A percentile compares a stretch with the other conserved stretches of the same genome.
Conservation (phyloP, 2,113 vertebrate species). For the Pterophyllum scalare region DNA sequence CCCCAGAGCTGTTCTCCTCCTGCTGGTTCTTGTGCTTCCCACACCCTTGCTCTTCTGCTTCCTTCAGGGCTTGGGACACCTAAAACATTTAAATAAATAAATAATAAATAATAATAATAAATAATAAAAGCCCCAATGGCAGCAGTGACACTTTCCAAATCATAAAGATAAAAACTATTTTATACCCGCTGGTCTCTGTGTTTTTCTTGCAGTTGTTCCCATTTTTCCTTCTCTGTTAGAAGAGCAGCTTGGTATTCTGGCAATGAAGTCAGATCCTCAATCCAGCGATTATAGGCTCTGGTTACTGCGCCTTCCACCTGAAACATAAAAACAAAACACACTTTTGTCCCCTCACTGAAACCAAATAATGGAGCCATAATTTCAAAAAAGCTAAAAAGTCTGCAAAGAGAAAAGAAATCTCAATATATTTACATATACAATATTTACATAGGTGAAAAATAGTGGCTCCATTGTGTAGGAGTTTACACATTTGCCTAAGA, state of each 20-base stretch:
- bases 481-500: too few relatives aligned
- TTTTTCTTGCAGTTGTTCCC: conserved; percentile 82
- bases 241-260: conserved; percentile 87
- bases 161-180: not conserved
- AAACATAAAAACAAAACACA: conserved; percentile 5
- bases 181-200: conserved; percentile 80
- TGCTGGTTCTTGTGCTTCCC: conserved; percentile 73
- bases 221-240: conserved; percentile 84
- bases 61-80: conserved; percentile 71
- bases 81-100: conserved; percentile 25
- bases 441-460: too few relatives aligned
- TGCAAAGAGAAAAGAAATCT: not conserved
- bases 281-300: conserved; percentile 85
- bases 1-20: conserved; percentile 67
- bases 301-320: conserved; percentile 90
- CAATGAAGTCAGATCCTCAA: conserved; percentile 87
- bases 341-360: not conserved
- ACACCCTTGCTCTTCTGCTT: conserved; percentile 85
- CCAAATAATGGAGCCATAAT: not conserved
- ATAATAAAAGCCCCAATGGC: not conserved
- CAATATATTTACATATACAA: not conserved
- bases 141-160: not conserved
- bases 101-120: not conserved
- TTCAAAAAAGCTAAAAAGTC: not conserved
- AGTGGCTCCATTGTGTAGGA: too few relatives aligned